Percentiles rank a stretch among this genome's conserved stretches.
These are phyloP conservation scores for Aproaerema taeniolella DNA, from an alignment of 2,888 invertebrate species.

Conservation along the genomic window DNA sequence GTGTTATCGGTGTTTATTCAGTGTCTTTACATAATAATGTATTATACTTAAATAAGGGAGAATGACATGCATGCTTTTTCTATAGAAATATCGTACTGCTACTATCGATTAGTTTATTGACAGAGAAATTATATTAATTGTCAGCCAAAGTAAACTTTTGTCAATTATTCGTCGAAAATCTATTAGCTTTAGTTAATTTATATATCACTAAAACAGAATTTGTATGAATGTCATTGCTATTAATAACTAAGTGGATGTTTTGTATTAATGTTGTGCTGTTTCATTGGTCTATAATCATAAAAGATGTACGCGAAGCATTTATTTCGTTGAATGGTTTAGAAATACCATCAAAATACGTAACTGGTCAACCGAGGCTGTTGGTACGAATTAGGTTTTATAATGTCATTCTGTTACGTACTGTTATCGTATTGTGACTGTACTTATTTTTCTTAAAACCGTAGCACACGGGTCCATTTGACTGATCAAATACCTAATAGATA, in stretches of 20 bases:
- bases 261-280: not conserved
- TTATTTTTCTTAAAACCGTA: conserved; percentile 16
- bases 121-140: too few relatives aligned
- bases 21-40: too few relatives aligned
- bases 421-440: conserved; percentile 2
- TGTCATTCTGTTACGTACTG: conserved; percentile 1
- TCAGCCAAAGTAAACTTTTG: too few relatives aligned
- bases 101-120: too few relatives aligned
- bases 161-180: conserved; percentile 5
- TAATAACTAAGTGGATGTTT: too few relatives aligned
- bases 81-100: too few relatives aligned
- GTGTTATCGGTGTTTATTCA: too few relatives aligned
- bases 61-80: too few relatives aligned
- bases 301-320: too few relatives aligned
- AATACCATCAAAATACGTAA: not conserved
- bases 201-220: not conserved
- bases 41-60: too few relatives aligned
- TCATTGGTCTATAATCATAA: not conserved
- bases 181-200: not conserved
- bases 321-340: too few relatives aligned
- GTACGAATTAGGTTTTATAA: conserved; percentile 3
- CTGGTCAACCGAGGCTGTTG: conserved; percentile 8
- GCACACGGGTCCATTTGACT: conserved; percentile 45
- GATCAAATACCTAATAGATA: too few relatives aligned
- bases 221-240: not conserved